Base-by-base conservation (phyloP, 2,888 invertebrate genomes). In the Brenthis ino region DNA sequence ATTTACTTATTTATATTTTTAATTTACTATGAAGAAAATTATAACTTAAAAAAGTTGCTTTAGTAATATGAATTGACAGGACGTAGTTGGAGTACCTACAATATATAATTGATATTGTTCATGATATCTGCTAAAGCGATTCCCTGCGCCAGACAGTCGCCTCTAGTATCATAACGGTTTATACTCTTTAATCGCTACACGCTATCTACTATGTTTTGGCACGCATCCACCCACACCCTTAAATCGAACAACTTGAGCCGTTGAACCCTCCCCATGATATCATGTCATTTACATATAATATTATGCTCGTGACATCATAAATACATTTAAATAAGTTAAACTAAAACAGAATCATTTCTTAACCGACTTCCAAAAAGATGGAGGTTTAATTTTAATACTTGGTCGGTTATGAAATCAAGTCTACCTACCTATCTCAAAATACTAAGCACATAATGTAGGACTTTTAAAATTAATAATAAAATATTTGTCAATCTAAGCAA, bases 211-310 rank as follows among this genome's bases (percentile, higher is more conserved):
- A 37, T 79, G 50, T 72, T 72, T 79, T 77, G 73, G 51, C 70
- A 79, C 77, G 75, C 58, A 61, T 67, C 77, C 77, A 63, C 85
- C 82, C 79, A 83, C 84, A 77, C 78, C 72, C 74, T 79, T 78
- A 81, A 77, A 64, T 72, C 69, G 74, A 70, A 69, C 79, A 79
- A 81, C 28, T 64, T 53, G 57, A 66, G 71, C 80, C 84, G 72
- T 79, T 83, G 86, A 86, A 84, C 86, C 80, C 74, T 79, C 77
- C 80, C 80, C 76, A 75, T 83, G 81, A 83, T 84, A 80, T 82
- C 81, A 84, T 67, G n/a, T 64, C 16, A 67, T 72, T 66, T 66
- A 65, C 68, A 68, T 65, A 65, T 65, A 51, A 51, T 47, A 57
- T 47, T 56, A 37, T 64, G 55, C 58, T 58, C 64, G 37, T 68